phyloP scores from a whole-genome alignment of 2,797 vertebrate species.

The Phylloscopus collybita region DNA sequence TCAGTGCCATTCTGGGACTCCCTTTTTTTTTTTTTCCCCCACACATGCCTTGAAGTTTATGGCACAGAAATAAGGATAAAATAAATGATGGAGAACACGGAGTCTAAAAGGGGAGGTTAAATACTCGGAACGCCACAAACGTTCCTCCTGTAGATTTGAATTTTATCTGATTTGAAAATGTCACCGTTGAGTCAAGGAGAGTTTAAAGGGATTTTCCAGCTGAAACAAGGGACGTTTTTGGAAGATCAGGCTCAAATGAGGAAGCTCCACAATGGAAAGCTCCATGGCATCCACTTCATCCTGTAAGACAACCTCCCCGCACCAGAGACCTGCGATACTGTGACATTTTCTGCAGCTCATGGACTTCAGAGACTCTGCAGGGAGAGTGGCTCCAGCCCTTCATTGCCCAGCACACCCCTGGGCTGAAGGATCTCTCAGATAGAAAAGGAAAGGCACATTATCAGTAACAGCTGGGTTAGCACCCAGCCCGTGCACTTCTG shows the following conservation, averaged over 20 bases:
- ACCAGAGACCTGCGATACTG: not conserved
- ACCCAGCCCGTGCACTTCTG: not conserved
- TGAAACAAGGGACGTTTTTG: not conserved
- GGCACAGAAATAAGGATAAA: slow-evolving; percentile 70
- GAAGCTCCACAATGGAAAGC: not conserved
- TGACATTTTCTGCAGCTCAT: not conserved
- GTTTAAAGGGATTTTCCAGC: not conserved
- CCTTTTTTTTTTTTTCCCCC: not conserved
- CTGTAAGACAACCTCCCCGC: not conserved
- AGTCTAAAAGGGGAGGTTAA: slow-evolving; percentile 44
- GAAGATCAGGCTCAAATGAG: slow-evolving; percentile 10
- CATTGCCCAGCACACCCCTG: not conserved
- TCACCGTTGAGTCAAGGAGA: slow-evolving; percentile 26
- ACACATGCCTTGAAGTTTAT: slow-evolving; percentile 63
- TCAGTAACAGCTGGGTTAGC: not conserved
- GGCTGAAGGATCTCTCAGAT: not conserved
- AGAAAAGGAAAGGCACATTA: not conserved
- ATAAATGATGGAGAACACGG: slow-evolving; percentile 63
- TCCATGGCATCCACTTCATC: not conserved
- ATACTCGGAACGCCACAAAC: slow-evolving; percentile 32
- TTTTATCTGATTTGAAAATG: slow-evolving; percentile 27
- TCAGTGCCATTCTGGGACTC: slow-evolving; percentile 59
- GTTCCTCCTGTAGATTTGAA: not conserved
- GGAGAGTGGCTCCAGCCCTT: not conserved
- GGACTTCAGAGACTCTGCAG: not conserved